Conservation (phyloP, 2,888 invertebrate species). For the Perithous albicinctus region DNA sequence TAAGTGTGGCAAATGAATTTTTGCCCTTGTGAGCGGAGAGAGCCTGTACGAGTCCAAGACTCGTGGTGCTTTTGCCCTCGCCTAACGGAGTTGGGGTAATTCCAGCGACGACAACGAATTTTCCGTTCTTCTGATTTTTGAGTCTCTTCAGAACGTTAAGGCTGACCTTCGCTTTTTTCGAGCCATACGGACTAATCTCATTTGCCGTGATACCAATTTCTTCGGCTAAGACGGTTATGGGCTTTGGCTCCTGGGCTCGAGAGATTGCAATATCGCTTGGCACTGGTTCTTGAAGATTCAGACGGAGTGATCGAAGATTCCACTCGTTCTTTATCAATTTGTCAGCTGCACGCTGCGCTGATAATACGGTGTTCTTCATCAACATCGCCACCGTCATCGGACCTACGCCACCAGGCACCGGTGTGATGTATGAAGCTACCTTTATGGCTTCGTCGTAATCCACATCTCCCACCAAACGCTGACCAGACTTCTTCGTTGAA, state of each 20-base stretch:
- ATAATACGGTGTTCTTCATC: conserved; percentile 96
- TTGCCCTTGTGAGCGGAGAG: conserved; percentile 92
- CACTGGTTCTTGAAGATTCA: conserved; percentile 90
- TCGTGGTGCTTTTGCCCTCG: conserved; percentile 99
- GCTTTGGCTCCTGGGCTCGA: conserved; percentile 94
- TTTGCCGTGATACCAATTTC: conserved; percentile 93
- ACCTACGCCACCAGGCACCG: conserved; percentile 98
- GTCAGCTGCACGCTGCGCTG: conserved; percentile 89
- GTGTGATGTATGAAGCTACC: conserved; percentile 95
- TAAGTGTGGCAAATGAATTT: conserved; percentile 96
- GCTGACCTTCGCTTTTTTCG: conserved; percentile 97
- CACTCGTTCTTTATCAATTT: conserved; percentile 88
- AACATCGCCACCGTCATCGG: conserved; percentile 99
- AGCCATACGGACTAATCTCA: conserved; percentile 96
- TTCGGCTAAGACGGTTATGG: conserved; percentile 90
- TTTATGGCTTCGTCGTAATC: conserved; percentile 92
- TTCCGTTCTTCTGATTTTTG: conserved; percentile 89
- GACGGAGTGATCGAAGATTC: conserved; percentile 89
- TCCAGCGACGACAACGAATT: conserved; percentile 97
- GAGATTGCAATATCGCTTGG: conserved; percentile 98
- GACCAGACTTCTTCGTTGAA: conserved; percentile 91
- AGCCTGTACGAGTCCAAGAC: conserved; percentile 97
- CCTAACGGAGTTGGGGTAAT: conserved; percentile 99
- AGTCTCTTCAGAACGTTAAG: conserved; percentile 92
- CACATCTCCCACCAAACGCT: conserved; percentile 97